Conservation (phyloP, 2,888 invertebrate species). For the Acanthoscelides obtectus region DNA sequence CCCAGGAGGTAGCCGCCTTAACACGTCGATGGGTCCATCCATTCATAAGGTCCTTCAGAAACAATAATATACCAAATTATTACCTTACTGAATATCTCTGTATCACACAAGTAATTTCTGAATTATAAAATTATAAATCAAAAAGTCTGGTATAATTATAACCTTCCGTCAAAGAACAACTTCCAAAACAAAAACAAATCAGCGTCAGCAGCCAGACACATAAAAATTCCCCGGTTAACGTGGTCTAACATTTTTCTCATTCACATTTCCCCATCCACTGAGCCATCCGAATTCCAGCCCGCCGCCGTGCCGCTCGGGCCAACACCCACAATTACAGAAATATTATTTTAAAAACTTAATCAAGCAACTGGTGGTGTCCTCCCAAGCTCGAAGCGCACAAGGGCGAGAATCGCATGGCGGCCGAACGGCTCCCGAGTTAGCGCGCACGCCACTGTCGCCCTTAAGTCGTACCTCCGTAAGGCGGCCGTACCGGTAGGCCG, state of each 20-base stretch:
- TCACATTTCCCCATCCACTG: background rate
- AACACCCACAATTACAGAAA: constrained; percentile 17
- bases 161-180: no score
- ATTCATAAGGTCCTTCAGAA: no score
- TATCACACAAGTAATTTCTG: no score
- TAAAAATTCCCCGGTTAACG: background rate
- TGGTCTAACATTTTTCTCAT: background rate
- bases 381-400: constrained; percentile 22
- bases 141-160: no score
- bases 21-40: no score
- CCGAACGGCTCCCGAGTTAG: constrained; percentile 40
- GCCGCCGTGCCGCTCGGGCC: background rate
- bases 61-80: no score
- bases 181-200: background rate
- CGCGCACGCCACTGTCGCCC: constrained; percentile 35
- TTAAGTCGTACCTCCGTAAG: constrained; percentile 37
- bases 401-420: constrained; percentile 28
- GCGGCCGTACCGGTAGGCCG: constrained; percentile 39
- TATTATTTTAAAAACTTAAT: constrained; percentile 40
- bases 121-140: no score
- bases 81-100: no score
- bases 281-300: background rate
- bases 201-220: background rate
- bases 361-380: constrained; percentile 23
- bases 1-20: no score